Evolutionary conservation across 2,797 vertebrate genomes (phyloP).

Genomic region (Lateolabrax maculatus): DNA sequence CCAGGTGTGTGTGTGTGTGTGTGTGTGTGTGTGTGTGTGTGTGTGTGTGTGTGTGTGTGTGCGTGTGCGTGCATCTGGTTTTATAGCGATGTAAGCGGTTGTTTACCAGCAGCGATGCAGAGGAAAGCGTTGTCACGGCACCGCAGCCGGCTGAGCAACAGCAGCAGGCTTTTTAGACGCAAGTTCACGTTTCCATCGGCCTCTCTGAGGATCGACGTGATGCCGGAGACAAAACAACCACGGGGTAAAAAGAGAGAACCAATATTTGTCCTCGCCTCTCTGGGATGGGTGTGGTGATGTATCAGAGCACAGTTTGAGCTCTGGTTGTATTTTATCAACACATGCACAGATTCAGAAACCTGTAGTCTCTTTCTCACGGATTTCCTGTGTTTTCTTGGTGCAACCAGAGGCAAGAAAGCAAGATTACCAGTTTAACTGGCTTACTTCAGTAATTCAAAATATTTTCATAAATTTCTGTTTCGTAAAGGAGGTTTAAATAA

Average conservation of each 20-base stretch:
- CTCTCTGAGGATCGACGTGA: constrained; percentile 16
- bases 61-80: constrained; percentile 38
- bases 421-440: neutral
- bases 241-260: neutral
- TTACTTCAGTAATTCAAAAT: neutral
- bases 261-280: neutral
- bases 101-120: constrained; percentile 43
- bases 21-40: constrained; percentile 35
- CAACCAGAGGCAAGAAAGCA: neutral
- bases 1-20: constrained; percentile 51
- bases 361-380: neutral
- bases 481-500: neutral
- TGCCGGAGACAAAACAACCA: constrained; percentile 17
- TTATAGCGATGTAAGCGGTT: constrained; percentile 38
- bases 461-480: neutral
- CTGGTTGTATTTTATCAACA: neutral
- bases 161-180: neutral
- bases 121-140: constrained; percentile 33
- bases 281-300: constrained; percentile 9
- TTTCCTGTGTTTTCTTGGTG: neutral
- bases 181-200: constrained; percentile 19
- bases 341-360: neutral
- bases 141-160: constrained; percentile 1
- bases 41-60: constrained; percentile 54
- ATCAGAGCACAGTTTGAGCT: constrained; percentile 7